Conservation (phyloP, 2,797 vertebrate species). For the Coracias cyanogaster region DNA sequence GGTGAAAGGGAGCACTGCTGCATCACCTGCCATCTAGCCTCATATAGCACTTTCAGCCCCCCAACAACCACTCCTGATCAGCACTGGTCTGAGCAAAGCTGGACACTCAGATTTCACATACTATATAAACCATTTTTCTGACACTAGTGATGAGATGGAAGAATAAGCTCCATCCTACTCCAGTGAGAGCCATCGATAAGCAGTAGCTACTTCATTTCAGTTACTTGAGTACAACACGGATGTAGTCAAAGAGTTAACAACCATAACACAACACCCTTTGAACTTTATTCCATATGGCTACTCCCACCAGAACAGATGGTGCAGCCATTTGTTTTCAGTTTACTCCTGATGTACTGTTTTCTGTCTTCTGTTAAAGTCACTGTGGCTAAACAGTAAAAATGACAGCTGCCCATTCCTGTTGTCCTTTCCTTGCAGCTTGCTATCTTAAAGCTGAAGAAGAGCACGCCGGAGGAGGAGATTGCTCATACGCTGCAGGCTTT, state of each 20-base stretch:
- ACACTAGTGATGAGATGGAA: rapidly evolving
- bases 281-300: conserved; percentile 56
- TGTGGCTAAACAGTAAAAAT: conserved; percentile 29
- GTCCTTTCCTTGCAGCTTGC: conserved; percentile 26
- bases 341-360: conserved; percentile 26
- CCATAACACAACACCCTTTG: background rate
- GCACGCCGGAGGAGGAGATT: background rate
- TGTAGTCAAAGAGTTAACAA: background rate
- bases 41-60: rapidly evolving
- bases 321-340: conserved; percentile 26
- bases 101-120: rapidly evolving
- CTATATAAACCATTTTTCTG: rapidly evolving
- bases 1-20: background rate
- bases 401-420: conserved; percentile 49
- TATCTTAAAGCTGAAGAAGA: background rate
- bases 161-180: background rate
- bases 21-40: background rate
- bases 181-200: background rate
- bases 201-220: background rate
- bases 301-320: conserved; percentile 65
- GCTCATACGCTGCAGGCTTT: conserved; percentile 47
- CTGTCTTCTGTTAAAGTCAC: conserved; percentile 20
- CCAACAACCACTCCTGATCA: too few relatives aligned
- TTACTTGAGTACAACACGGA: background rate
- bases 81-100: background rate